Percentiles rank a stretch among this genome's conserved stretches.
Conservation (phyloP, 2,113 vertebrate species). For the Todiramphus chloris region DNA sequence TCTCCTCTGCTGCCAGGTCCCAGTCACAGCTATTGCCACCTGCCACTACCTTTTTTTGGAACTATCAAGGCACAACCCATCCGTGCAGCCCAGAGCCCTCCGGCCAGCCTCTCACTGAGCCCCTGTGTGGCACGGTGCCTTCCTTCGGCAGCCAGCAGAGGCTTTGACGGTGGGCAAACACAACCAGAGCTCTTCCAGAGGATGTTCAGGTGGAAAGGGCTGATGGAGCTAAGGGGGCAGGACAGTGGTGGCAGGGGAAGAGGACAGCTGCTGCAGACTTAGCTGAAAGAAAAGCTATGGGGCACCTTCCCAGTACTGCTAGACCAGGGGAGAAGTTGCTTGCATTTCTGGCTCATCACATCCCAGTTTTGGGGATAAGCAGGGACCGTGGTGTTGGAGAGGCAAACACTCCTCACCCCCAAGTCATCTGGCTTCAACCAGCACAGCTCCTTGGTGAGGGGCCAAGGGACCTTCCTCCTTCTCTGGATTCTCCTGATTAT, state of each 20-base stretch:
- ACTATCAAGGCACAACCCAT: neutral
- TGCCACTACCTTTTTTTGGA: accelerated
- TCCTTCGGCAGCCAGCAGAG: neutral
- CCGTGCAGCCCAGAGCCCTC: neutral
- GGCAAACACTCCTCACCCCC: neutral
- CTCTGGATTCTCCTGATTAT: neutral
- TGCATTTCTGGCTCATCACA: neutral
- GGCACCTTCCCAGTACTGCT: neutral
- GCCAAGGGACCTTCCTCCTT: neutral
- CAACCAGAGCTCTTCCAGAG: neutral
- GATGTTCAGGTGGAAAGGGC: neutral
- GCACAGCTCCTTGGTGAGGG: neutral
- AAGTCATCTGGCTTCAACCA: neutral
- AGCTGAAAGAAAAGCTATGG: neutral
- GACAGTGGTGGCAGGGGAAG: neutral
- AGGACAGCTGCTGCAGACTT: neutral
- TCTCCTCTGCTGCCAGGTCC: neutral
- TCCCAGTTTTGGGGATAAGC: neutral
- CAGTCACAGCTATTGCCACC: neutral
- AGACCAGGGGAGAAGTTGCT: neutral
- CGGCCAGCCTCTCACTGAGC: accelerated
- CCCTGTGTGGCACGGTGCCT: accelerated
- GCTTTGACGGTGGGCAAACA: neutral
- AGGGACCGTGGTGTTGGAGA: accelerated
- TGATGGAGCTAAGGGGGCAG: neutral